Evolutionary conservation across 2,888 invertebrate genomes (phyloP).

Genomic region (Noctua comes): DNA sequence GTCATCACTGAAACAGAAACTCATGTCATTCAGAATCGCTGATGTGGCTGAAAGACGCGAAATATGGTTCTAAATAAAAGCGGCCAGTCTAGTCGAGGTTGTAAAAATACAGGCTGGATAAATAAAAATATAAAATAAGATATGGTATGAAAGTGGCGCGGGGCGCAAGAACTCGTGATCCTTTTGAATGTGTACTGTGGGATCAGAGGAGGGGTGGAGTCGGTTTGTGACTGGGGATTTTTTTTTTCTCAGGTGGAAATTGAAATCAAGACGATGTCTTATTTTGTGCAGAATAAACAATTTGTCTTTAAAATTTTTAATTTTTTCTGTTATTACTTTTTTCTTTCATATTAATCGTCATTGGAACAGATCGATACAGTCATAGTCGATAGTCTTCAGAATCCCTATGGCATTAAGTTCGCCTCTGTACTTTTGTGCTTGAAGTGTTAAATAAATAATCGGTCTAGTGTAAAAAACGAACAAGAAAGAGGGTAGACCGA

Average conservation of each 20-base stretch:
- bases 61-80: constrained; percentile 69
- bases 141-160: constrained; percentile 89
- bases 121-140: constrained; percentile 90
- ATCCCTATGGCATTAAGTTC: too few relatives aligned
- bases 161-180: constrained; percentile 88
- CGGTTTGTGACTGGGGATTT: constrained; percentile 16
- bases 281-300: neutral
- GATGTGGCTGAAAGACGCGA: constrained; percentile 54
- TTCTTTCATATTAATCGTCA: neutral
- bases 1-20: constrained; percentile 30
- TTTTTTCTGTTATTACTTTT: neutral
- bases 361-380: too few relatives aligned
- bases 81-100: constrained; percentile 81
- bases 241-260: constrained; percentile 1
- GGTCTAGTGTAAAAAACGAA: too few relatives aligned
- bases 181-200: constrained; percentile 87
- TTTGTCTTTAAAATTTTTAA: neutral
- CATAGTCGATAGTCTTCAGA: neutral
- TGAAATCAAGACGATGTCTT: neutral
- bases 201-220: constrained; percentile 70
- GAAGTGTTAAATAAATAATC: too few relatives aligned
- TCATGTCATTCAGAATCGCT: constrained; percentile 71
- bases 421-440: too few relatives aligned
- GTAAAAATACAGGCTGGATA: constrained; percentile 87
- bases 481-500: too few relatives aligned